Percentiles rank a stretch among this genome's conserved stretches.
These are phyloP conservation scores for Caenorhabditis remanei DNA, from an alignment of 1,140 invertebrate species.

Conservation along the genomic window DNA sequence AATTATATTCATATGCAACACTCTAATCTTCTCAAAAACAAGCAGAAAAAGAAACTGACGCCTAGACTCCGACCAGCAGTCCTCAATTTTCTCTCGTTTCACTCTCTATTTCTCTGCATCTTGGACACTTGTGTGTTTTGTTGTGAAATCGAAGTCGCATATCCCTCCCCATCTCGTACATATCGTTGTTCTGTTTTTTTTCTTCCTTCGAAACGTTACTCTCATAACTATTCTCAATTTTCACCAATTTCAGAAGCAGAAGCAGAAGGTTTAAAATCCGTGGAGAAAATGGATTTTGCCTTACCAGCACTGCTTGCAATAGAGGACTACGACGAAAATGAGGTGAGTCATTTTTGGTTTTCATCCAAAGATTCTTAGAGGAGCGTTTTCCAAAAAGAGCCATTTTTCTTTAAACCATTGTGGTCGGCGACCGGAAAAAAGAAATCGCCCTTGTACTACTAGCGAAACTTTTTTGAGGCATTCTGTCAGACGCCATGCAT, in stretches of 20 bases:
- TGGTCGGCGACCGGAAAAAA: background rate
- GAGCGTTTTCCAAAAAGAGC: background rate
- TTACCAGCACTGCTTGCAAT: constrained; percentile 53
- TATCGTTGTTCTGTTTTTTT: constrained; percentile 18
- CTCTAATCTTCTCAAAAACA: background rate
- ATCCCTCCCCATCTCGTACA: constrained; percentile 21
- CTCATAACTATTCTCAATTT: background rate
- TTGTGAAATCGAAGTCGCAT: constrained; percentile 54
- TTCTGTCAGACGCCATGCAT: constrained; percentile 40
- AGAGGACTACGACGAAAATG: constrained; percentile 57
- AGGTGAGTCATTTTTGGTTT: constrained; percentile 9
- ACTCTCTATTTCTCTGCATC: constrained; percentile 5
- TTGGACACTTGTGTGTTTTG: constrained; percentile 29
- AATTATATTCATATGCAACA: background rate
- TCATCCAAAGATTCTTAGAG: background rate
- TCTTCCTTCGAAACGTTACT: background rate
- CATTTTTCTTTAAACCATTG: background rate
- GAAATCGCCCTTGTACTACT: background rate
- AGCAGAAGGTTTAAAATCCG: background rate
- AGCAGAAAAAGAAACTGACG: background rate
- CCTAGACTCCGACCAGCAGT: background rate
- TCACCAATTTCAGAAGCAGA: constrained; percentile 44
- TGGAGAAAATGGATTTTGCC: constrained; percentile 31
- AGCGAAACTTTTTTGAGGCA: constrained; percentile 28
- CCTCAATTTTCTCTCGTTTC: constrained; percentile 9